These are phyloP conservation scores for Coryphaenoides rupestris DNA, from an alignment of 2,113 vertebrate species.

Conservation along the genomic window DNA sequence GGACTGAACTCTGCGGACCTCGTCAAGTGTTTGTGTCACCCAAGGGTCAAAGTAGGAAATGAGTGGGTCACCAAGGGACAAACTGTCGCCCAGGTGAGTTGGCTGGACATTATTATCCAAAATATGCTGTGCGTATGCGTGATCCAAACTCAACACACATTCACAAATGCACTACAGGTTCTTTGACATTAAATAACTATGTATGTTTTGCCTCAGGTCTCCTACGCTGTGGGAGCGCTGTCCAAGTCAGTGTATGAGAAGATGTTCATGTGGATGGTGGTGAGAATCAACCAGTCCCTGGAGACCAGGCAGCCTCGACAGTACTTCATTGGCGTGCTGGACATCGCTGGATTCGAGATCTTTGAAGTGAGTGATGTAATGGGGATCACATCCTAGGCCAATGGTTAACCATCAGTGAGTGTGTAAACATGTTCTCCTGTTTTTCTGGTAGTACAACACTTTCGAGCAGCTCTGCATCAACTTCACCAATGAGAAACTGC, in stretches of 20 bases:
- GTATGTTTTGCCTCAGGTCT: constrained; percentile 43
- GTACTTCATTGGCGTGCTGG: constrained; percentile 74
- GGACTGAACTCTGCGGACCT: constrained; percentile 88
- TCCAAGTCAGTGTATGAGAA: constrained; percentile 73
- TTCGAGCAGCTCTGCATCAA: constrained; percentile 77
- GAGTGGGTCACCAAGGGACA: constrained; percentile 92
- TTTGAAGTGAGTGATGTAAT: constrained; percentile 61
- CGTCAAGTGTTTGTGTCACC: constrained; percentile 84
- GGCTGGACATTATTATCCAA: too few species aligned
- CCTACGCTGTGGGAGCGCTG: constrained; percentile 64
- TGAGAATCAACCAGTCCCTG: constrained; percentile 74
- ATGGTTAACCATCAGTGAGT: too few species aligned
- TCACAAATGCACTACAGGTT: background rate
- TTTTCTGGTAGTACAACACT: constrained; percentile 51
- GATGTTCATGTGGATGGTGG: constrained; percentile 77
- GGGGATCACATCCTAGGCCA: too few species aligned
- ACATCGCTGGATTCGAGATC: constrained; percentile 75
- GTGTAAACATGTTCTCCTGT: background rate
- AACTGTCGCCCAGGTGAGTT: constrained; percentile 82
- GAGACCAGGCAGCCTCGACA: constrained; percentile 72
- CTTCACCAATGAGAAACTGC: constrained; percentile 80
- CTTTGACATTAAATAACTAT: background rate
- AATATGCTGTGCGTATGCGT: too few species aligned
- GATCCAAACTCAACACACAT: background rate
- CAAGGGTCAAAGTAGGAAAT: constrained; percentile 89